Conservation (phyloP, 2,113 vertebrate species). For the Nycticorax nycticorax region DNA sequence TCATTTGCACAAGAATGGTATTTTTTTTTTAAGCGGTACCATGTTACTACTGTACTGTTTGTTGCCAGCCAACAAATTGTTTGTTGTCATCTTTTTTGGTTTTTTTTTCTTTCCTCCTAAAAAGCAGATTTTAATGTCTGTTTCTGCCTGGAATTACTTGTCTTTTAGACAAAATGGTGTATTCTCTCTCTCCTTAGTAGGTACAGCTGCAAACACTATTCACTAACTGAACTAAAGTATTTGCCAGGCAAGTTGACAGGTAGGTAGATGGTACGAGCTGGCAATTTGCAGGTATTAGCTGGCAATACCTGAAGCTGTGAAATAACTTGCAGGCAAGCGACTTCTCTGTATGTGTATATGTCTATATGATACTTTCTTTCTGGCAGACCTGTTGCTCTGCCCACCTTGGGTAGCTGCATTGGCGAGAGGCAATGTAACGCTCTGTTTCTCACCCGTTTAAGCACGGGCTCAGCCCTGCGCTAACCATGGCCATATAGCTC, state of each 20-base stretch:
- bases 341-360: background rate
- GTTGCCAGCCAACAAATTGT: background rate
- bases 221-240: background rate
- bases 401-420: background rate
- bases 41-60: background rate
- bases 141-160: background rate
- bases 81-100: background rate
- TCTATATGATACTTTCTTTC: background rate
- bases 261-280: background rate
- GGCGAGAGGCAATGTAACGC: background rate
- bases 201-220: background rate
- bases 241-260: background rate
- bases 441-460: background rate
- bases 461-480: rapidly evolving
- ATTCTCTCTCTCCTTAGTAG: background rate
- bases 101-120: background rate
- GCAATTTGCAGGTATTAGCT: background rate
- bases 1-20: background rate
- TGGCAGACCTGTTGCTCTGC: background rate
- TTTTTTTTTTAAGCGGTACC: background rate
- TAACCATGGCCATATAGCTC: background rate
- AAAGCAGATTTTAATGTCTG: background rate
- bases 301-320: background rate
- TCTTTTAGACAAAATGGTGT: background rate
- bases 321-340: background rate